Conservation (phyloP, 2,888 invertebrate species). For the Rhagonycha lutea region DNA sequence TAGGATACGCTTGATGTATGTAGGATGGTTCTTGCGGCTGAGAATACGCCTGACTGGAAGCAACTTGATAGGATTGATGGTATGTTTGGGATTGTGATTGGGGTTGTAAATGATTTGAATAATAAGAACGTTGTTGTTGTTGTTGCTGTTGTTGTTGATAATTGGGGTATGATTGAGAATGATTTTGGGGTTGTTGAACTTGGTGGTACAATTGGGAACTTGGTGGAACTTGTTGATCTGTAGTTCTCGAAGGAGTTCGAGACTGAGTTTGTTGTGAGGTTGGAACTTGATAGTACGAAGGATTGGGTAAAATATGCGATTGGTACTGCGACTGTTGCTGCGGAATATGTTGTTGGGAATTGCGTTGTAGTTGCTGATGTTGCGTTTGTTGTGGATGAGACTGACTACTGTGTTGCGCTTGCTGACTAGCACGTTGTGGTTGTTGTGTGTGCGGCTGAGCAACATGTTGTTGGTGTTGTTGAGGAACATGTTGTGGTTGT, state of each 20-base stretch:
- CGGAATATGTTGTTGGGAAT: constrained; percentile 18
- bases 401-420: not conserved
- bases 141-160: constrained; percentile 32
- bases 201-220: constrained; percentile 44
- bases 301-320: constrained; percentile 36
- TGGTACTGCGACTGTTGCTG: constrained; percentile 31
- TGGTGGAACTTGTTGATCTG: constrained; percentile 29
- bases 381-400: constrained; percentile 11
- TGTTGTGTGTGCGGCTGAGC: constrained; percentile 34
- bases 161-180: constrained; percentile 23
- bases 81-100: constrained; percentile 31
- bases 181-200: constrained; percentile 28
- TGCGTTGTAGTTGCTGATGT: constrained; percentile 22
- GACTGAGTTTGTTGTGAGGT: constrained; percentile 29
- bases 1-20: constrained; percentile 15
- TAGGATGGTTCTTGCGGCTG: constrained; percentile 26
- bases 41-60: constrained; percentile 27
- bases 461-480: constrained; percentile 29
- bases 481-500: constrained; percentile 29
- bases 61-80: constrained; percentile 26
- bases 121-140: not conserved
- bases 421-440: not conserved
- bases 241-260: constrained; percentile 24
- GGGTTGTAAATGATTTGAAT: constrained; percentile 33
- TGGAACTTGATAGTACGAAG: constrained; percentile 35